Base-by-base conservation (phyloP, 2,113 vertebrate species). In the Archilochus colubris region DNA sequence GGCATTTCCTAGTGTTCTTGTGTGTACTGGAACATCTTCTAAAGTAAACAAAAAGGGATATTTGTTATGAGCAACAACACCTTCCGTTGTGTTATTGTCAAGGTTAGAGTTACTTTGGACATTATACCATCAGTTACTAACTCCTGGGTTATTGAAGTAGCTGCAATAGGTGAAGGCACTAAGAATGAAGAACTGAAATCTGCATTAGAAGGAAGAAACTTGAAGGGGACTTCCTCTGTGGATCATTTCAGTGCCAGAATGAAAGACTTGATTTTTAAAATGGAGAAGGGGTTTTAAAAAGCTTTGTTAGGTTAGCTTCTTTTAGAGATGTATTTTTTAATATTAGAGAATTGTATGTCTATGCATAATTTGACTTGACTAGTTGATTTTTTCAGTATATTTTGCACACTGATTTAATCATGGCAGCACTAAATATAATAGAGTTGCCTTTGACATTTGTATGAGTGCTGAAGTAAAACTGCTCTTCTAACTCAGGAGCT, bases 271-370 rank as follows among this genome's bases (percentile, higher is more conserved):
- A 82, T 72, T 79, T 12, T n/a, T 43, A 64, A 90, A 90, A 48
- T 12, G 44, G 72, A 44, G 30, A 55, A 10, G 14, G 27, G 31
- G 3, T 33, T 93, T 94, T 48, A 40, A 73, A 68, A 67, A 79
- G 18, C 7, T 76, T 68, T 85, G 27, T 86, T 82, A 62, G 36
- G 12, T 38, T 53, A 33, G 8, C 10, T 95, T 76, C 16, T 87
- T 87, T 89, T 69, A 51, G 31, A 1, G 0, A 30, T 55, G 14
- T 36, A 25, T 87, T 87, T 40, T 76, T 91, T 73, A 82, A 85
- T 85, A 68, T 80, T 77, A 86, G 78, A 91, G n/a, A 69, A 79
- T 76, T 76, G 2, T 50, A 69, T 66, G 24, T 66, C 24, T 94
- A 66, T 76, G 43, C 33, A 6, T 7, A 84, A 48, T 48, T 48